These are phyloP conservation scores for Gymnothorax javanicus DNA, from an alignment of 2,797 vertebrate genomes.

Conservation along the genomic window DNA sequence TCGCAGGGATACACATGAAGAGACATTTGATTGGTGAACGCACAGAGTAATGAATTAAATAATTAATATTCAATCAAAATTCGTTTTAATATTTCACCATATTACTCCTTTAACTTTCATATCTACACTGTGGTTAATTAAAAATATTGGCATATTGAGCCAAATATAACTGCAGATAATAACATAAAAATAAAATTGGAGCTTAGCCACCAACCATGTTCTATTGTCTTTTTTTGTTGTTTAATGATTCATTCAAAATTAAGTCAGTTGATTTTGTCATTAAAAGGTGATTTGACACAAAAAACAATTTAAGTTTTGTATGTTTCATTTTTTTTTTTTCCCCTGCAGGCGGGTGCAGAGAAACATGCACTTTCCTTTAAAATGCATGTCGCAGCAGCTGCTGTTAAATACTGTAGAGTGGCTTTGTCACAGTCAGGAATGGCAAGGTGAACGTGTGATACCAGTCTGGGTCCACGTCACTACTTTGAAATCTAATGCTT, in stretches of 20 bases:
- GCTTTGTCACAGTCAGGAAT: not conserved
- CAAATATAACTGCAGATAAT: too few relatives aligned
- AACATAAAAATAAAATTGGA: not conserved
- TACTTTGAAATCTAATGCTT: not conserved
- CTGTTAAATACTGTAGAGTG: not conserved
- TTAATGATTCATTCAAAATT: not conserved
- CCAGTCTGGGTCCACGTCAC: not conserved
- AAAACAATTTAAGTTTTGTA: not conserved
- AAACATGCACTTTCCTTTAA: not conserved
- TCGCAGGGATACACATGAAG: conserved; percentile 45
- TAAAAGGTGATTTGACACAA: not conserved
- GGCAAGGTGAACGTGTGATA: not conserved
- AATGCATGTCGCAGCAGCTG: not conserved
- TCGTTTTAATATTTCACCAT: not conserved
- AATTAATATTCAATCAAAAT: not conserved
- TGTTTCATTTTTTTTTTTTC: too few relatives aligned
- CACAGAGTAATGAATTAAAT: conserved; percentile 22
- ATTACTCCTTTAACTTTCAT: not conserved
- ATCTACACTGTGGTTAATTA: not conserved
- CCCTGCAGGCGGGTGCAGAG: not conserved
- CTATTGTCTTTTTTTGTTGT: not conserved
- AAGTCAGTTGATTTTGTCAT: not conserved
- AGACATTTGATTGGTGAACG: conserved; percentile 1
- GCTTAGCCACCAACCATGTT: not conserved
- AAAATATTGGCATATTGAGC: not conserved